Conservation (phyloP, 2,113 vertebrate species). For the Herpailurus yagouaroundi region DNA sequence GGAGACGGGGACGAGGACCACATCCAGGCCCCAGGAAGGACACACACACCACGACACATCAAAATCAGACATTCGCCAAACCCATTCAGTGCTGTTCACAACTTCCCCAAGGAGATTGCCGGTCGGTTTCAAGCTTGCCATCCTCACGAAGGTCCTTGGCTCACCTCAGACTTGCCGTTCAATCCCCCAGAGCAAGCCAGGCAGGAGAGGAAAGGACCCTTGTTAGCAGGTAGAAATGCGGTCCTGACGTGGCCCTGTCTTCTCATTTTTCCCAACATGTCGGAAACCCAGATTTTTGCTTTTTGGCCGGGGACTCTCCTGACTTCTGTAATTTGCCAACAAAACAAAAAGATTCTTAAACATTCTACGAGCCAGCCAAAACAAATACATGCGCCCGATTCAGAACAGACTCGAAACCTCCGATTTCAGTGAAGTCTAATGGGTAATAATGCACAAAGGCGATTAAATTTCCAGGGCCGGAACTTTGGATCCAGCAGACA, state of each 20-base stretch:
- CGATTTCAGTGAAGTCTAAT: neutral
- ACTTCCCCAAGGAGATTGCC: neutral
- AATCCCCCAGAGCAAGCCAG: neutral
- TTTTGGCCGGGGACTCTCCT: neutral
- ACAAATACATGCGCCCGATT: neutral
- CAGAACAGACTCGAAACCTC: neutral
- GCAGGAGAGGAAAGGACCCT: neutral
- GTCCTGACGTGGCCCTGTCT: neutral
- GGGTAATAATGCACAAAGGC: neutral
- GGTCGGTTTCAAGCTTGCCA: neutral
- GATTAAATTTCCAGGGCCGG: neutral
- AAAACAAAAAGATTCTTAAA: neutral
- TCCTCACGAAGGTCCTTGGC: accelerated
- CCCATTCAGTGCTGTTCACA: neutral
- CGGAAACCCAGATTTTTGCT: neutral
- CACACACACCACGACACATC: neutral
- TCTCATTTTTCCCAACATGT: neutral
- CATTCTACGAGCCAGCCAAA: neutral
- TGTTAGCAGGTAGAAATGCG: neutral
- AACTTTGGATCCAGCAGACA: neutral
- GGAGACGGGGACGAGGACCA: neutral
- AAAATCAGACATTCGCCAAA: neutral
- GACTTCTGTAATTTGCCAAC: neutral
- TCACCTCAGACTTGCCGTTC: neutral
- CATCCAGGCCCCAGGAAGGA: neutral